Conservation (phyloP, 2,888 invertebrate genomes). For the Prosapia bicincta region DNA sequence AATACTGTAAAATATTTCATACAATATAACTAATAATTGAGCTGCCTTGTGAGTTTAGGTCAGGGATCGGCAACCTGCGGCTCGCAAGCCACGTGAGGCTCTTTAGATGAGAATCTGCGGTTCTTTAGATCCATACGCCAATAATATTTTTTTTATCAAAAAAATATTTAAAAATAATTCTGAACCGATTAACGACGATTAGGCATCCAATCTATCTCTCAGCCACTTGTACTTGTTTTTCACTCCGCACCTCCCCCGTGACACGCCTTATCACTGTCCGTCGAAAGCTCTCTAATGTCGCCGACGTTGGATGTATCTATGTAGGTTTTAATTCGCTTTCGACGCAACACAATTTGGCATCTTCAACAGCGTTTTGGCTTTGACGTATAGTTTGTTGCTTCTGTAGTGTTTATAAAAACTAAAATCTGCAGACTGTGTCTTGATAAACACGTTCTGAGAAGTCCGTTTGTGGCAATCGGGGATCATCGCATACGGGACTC, state of each 20-base stretch:
- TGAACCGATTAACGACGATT: not conserved
- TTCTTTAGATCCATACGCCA: not conserved
- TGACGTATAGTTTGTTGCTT: slow-evolving; percentile 8
- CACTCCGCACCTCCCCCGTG: not conserved
- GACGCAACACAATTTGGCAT: slow-evolving; percentile 3
- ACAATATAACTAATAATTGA: not conserved
- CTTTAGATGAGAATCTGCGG: not conserved
- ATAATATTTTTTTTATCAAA: not conserved
- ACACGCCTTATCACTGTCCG: not conserved
- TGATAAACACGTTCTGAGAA: too few relatives aligned
- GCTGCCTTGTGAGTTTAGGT: too few relatives aligned
- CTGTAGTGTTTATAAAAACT: too few relatives aligned
- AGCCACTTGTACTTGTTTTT: slow-evolving; percentile 5
- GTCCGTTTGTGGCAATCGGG: too few relatives aligned
- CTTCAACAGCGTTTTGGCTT: not conserved
- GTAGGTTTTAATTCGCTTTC: slow-evolving; percentile 6
- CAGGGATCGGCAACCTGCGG: too few relatives aligned
- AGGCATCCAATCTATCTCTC: not conserved
- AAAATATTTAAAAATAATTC: not conserved
- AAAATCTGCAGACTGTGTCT: too few relatives aligned
- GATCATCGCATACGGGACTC: too few relatives aligned
- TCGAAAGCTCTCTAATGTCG: slow-evolving; percentile 3
- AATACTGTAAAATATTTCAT: too few relatives aligned
- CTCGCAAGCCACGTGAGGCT: too few relatives aligned
- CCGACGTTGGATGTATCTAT: not conserved